Conservation (phyloP, 2,888 invertebrate genomes). For the Chironomus riparius region DNA sequence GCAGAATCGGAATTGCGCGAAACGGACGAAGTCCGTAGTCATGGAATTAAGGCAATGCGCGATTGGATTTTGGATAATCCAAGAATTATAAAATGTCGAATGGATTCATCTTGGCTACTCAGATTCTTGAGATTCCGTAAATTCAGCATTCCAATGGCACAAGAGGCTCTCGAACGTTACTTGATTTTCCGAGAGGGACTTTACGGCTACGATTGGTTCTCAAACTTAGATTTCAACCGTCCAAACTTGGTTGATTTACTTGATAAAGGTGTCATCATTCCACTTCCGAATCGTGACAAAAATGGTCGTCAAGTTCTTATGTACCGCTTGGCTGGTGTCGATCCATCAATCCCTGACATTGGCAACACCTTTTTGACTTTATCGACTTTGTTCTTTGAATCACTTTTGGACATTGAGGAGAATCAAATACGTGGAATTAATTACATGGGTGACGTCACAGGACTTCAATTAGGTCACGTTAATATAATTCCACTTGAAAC, state of each 20-base stretch:
- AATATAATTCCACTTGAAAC: constrained; percentile 70
- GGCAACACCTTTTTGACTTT: background rate
- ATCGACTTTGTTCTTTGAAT: constrained; percentile 54
- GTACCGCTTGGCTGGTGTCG: constrained; percentile 70
- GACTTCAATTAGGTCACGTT: constrained; percentile 64
- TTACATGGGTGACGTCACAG: constrained; percentile 67
- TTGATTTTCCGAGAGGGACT: constrained; percentile 66
- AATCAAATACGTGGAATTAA: constrained; percentile 69
- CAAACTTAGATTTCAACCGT: constrained; percentile 60
- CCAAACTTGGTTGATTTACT: constrained; percentile 62
- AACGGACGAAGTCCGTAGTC: constrained; percentile 52
- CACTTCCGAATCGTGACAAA: constrained; percentile 65
- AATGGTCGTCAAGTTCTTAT: constrained; percentile 65
- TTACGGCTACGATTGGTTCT: constrained; percentile 66
- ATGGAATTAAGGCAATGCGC: constrained; percentile 57
- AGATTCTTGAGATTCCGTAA: constrained; percentile 70
- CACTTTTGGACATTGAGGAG: constrained; percentile 71
- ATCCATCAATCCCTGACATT: constrained; percentile 35
- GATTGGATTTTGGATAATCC: constrained; percentile 65
- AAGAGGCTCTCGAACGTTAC: constrained; percentile 69
- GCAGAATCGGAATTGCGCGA: constrained; percentile 62
- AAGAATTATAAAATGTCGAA: constrained; percentile 55
- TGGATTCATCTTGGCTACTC: constrained; percentile 61
- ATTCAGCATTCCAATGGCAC: constrained; percentile 69
- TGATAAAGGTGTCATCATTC: constrained; percentile 63